Evolutionary conservation across 2,797 vertebrate species (phyloP).

Genomic region (Protosalanx chinensis): DNA sequence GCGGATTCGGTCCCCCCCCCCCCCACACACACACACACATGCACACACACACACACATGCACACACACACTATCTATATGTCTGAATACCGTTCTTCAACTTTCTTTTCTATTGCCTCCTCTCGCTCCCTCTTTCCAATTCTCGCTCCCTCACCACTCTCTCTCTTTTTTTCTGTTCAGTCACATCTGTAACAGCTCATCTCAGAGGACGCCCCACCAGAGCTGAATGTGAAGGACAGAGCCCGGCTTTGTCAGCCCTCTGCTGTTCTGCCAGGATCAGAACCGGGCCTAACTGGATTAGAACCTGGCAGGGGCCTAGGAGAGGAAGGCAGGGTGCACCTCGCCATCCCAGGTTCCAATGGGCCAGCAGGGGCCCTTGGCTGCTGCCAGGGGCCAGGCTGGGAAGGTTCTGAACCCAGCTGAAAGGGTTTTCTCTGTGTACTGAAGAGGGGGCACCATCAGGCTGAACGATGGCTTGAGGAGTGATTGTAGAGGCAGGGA

Average conservation of each 20-base stretch:
- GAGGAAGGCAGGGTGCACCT: slow-evolving; percentile 53
- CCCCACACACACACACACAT: neutral
- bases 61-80: no score
- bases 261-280: slow-evolving; percentile 57
- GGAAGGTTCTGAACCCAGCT: slow-evolving; percentile 30
- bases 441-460: slow-evolving; percentile 7
- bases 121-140: neutral
- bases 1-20: neutral
- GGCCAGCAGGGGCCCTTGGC: slow-evolving; percentile 47
- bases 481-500: no score
- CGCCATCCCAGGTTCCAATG: slow-evolving; percentile 39
- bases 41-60: no score
- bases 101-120: no score
- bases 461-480: neutral
- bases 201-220: slow-evolving; percentile 46
- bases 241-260: slow-evolving; percentile 65
- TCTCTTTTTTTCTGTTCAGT: no score
- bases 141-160: slow-evolving; percentile 11
- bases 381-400: slow-evolving; percentile 25
- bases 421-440: slow-evolving; percentile 47
- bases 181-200: slow-evolving; percentile 71
- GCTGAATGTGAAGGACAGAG: slow-evolving; percentile 65
- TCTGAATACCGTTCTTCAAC: no score
- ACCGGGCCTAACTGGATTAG: slow-evolving; percentile 64
- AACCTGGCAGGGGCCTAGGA: slow-evolving; percentile 50